Evolutionary conservation across 2,113 vertebrate genomes (phyloP).

Genomic region (Eudyptes chrysolophus): DNA sequence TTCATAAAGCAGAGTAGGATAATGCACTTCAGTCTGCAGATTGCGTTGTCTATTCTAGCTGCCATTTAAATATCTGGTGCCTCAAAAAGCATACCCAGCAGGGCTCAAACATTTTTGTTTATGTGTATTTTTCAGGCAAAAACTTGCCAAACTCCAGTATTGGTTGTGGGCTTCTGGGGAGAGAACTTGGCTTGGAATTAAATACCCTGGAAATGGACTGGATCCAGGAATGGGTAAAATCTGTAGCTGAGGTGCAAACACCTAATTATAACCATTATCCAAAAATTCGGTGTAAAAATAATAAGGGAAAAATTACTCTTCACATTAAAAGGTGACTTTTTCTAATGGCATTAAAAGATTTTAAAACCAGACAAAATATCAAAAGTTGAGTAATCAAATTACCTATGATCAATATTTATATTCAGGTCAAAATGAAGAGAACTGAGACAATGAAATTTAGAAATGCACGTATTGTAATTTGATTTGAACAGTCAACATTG

Average conservation of each 20-base stretch:
- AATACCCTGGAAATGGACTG: neutral
- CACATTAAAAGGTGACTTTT: neutral
- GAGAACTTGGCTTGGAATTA: neutral
- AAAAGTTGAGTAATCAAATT: neutral
- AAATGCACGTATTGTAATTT: neutral
- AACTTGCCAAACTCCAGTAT: neutral
- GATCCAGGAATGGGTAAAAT: neutral
- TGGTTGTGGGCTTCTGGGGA: neutral
- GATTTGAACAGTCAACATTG: slow-evolving; percentile 16
- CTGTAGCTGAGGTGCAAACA: neutral
- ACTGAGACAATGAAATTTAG: neutral
- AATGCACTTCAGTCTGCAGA: neutral
- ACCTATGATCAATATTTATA: neutral
- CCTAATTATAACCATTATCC: neutral
- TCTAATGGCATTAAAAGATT: neutral
- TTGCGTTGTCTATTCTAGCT: neutral
- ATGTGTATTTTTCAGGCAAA: neutral
- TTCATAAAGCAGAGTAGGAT: neutral
- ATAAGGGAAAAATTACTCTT: neutral
- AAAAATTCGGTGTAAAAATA: neutral
- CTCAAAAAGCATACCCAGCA: neutral
- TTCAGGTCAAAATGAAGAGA: neutral
- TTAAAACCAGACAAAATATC: neutral
- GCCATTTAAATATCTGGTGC: neutral
- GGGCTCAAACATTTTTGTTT: neutral